Conservation (phyloP, 2,888 invertebrate genomes). For the Hypercompe scribonia region DNA sequence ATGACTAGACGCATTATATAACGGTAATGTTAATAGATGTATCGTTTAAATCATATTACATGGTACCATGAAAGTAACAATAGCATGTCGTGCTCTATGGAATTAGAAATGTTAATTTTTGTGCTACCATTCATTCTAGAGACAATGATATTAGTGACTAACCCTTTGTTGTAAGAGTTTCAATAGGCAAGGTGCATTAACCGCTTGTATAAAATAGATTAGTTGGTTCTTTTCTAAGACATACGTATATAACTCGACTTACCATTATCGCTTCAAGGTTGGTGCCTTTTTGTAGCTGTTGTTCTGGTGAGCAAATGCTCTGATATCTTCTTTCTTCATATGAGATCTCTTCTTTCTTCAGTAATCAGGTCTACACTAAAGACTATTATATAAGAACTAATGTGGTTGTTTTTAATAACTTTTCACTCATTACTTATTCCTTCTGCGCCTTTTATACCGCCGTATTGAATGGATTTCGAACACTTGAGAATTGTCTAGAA, state of each 20-base stretch:
- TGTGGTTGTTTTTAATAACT: too few species aligned
- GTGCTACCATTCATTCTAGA: slow-evolving; percentile 32
- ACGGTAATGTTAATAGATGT: slow-evolving; percentile 17
- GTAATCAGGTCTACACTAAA: too few species aligned
- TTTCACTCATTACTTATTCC: too few species aligned
- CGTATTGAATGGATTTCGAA: too few species aligned
- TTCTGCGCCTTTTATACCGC: too few species aligned
- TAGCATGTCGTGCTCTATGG: slow-evolving; percentile 22
- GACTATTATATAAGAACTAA: too few species aligned
- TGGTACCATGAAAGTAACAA: slow-evolving; percentile 29
- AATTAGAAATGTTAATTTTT: slow-evolving; percentile 34
- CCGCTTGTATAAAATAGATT: slow-evolving; percentile 1
- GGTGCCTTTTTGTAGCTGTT: too few species aligned
- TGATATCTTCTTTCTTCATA: neutral
- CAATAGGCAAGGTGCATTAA: slow-evolving; percentile 16
- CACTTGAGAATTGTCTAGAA: too few species aligned
- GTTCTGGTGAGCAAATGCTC: too few species aligned
- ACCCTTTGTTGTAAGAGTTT: slow-evolving; percentile 25
- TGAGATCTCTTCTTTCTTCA: too few species aligned
- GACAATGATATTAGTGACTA: slow-evolving; percentile 33
- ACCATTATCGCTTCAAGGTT: too few species aligned
- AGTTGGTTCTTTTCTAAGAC: neutral
- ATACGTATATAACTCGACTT: neutral
- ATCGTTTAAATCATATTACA: slow-evolving; percentile 21
- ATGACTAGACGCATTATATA: slow-evolving; percentile 9